phyloP scores from a whole-genome alignment of 1,140 invertebrate species.

The Atta cephalotes region DNA sequence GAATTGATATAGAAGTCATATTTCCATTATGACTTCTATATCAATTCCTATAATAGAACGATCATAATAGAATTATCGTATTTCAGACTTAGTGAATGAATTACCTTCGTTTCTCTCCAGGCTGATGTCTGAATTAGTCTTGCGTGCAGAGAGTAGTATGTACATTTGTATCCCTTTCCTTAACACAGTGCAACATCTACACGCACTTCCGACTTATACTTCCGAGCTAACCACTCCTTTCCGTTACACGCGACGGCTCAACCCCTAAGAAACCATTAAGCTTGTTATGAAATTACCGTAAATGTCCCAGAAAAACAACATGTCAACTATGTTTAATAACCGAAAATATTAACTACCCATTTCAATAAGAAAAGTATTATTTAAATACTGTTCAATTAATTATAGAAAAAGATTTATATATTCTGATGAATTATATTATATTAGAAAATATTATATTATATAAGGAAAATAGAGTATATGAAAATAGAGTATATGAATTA shows the following conservation, averaged over 20 bases:
- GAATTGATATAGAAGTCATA: too few relatives aligned
- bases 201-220: conserved; percentile 79
- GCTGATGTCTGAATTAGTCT: conserved; percentile 69
- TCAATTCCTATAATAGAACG: background rate
- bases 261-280: conserved; percentile 62
- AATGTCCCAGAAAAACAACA: conserved; percentile 52
- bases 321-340: background rate
- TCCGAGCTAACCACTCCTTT: conserved; percentile 75
- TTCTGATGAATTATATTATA: background rate
- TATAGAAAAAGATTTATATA: background rate
- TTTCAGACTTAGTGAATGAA: conserved; percentile 68
- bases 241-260: conserved; percentile 74
- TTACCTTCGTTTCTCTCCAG: conserved; percentile 47
- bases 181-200: conserved; percentile 69
- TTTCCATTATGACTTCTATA: conserved; percentile 4
- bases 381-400: background rate
- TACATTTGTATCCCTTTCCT: conserved; percentile 61
- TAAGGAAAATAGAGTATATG: background rate
- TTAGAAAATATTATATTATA: background rate
- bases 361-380: background rate
- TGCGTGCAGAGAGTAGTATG: conserved; percentile 61
- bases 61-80: conserved; percentile 46
- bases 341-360: background rate
- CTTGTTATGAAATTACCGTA: conserved; percentile 61
- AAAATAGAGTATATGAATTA: too few relatives aligned